Evolutionary conservation across 2,113 vertebrate genomes (phyloP).

Genomic region (Bubo bubo): DNA sequence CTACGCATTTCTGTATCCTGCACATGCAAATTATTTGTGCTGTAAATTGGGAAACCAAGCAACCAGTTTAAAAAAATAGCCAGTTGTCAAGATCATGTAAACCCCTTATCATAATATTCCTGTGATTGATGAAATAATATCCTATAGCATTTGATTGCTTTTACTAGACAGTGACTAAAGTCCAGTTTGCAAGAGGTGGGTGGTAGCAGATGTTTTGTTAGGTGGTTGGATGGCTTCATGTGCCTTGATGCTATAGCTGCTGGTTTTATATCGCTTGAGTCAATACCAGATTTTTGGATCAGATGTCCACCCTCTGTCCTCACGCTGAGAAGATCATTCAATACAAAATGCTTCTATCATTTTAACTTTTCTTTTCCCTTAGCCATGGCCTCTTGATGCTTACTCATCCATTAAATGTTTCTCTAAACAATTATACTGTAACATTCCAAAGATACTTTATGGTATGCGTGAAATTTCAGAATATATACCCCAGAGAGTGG

Average conservation of each 20-base stretch:
- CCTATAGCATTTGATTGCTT: background rate
- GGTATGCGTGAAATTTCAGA: conserved; percentile 52
- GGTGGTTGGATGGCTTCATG: background rate
- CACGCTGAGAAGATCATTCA: conserved; percentile 36
- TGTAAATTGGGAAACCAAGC: background rate
- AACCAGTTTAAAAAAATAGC: background rate
- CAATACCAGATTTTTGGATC: conserved; percentile 4
- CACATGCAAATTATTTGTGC: background rate
- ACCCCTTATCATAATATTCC: background rate
- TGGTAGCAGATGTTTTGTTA: background rate
- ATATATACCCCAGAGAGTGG: background rate
- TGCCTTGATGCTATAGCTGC: background rate
- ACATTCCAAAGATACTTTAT: conserved; percentile 59
- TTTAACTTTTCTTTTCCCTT: conserved; percentile 34
- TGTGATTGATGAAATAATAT: background rate
- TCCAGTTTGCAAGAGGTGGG: background rate
- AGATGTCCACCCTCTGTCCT: background rate
- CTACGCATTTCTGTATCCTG: background rate
- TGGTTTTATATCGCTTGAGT: background rate
- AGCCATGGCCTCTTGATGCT: conserved; percentile 42
- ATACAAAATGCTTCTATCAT: conserved; percentile 12
- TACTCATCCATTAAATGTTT: conserved; percentile 59
- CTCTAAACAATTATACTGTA: conserved; percentile 65
- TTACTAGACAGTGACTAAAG: background rate
- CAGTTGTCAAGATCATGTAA: background rate